Conservation (phyloP, 2,797 vertebrate species). For the Otolemur crassicaudatus region DNA sequence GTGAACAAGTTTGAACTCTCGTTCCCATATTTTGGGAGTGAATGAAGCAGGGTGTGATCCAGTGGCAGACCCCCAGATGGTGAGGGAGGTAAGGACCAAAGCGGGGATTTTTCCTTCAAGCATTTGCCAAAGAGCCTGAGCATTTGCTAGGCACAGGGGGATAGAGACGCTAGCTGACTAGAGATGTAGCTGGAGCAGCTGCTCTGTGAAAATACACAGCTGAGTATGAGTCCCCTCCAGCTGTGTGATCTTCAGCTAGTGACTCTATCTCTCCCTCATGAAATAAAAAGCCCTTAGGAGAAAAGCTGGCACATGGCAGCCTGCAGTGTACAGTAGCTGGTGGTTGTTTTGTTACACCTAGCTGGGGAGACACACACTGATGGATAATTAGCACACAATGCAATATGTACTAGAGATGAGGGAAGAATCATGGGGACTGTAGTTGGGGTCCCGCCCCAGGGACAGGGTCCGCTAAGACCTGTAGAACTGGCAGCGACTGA, state of each 20-base stretch:
- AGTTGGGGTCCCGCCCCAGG: too few relatives aligned
- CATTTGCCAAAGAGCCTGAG: background rate
- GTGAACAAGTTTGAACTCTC: background rate
- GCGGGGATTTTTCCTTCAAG: background rate
- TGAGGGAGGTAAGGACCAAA: background rate
- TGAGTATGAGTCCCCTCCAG: background rate
- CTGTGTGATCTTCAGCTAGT: background rate
- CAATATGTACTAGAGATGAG: accelerated
- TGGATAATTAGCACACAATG: background rate
- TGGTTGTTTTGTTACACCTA: background rate
- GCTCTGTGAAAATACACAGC: background rate
- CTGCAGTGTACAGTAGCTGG: background rate
- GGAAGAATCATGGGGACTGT: background rate
- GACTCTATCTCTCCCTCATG: background rate
- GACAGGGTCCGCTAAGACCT: too few relatives aligned
- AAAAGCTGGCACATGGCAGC: background rate
- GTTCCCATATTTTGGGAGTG: background rate
- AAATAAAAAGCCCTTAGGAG: background rate
- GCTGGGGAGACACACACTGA: background rate
- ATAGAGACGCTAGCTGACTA: background rate
- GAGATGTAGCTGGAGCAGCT: background rate
- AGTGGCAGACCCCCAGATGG: background rate
- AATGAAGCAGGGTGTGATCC: background rate
- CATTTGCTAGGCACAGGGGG: background rate
- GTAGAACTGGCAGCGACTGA: too few relatives aligned